Conservation (phyloP, 2,797 vertebrate species). For the Tympanoctomys barrerae region DNA sequence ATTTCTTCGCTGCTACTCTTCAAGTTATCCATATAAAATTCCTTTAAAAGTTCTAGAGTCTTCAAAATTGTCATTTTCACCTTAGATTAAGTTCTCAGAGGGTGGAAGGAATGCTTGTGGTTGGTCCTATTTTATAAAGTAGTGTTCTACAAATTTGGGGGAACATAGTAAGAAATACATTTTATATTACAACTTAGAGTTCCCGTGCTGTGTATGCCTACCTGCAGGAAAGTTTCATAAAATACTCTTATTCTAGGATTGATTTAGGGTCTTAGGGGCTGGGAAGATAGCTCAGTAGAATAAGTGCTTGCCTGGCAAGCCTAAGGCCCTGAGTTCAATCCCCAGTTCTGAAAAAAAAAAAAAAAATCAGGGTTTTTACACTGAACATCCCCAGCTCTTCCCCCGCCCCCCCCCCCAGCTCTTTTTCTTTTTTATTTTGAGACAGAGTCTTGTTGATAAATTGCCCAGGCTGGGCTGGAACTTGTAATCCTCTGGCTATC, state of each 20-base stretch:
- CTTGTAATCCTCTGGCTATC: background rate
- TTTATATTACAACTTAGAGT: background rate
- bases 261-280: background rate
- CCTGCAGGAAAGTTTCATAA: background rate
- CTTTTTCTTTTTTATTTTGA: background rate
- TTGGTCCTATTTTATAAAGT: background rate
- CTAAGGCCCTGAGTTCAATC: no score
- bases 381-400: background rate
- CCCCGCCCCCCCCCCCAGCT: no score
- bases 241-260: background rate
- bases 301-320: no score
- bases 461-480: background rate
- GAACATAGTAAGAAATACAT: background rate
- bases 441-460: background rate
- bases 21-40: background rate
- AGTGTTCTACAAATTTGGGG: background rate
- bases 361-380: background rate
- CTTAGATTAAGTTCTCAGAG: slow-evolving; percentile 35
- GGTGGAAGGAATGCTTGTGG: background rate
- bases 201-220: background rate
- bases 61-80: background rate
- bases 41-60: background rate
- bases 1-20: background rate
- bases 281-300: no score
- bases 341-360: no score